Evolutionary conservation across 2,797 vertebrate species (phyloP).

Genomic region (Sebastes hubbsi): DNA sequence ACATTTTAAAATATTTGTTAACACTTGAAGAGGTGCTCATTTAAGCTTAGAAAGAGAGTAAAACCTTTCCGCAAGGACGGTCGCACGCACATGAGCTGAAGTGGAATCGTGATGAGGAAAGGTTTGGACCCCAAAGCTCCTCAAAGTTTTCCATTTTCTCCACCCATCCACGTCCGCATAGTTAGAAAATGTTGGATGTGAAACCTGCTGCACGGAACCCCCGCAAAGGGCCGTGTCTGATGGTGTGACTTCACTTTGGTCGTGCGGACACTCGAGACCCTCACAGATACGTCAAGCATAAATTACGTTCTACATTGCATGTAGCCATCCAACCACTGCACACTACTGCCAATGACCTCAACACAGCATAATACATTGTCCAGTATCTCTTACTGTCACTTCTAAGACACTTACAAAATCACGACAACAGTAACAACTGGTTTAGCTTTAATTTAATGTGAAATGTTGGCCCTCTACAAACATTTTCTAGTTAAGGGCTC

Average conservation of each 20-base stretch:
- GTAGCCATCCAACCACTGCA: background rate
- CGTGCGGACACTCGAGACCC: too few species aligned
- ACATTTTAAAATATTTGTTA: constrained; percentile 30
- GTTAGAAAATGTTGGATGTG: too few species aligned
- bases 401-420: background rate
- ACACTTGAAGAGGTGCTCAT: constrained; percentile 32
- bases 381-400: background rate
- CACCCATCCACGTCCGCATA: too few species aligned
- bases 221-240: too few species aligned
- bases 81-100: background rate
- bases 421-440: too few species aligned
- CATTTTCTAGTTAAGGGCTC: background rate
- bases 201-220: background rate
- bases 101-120: background rate
- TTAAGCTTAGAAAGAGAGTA: constrained; percentile 7
- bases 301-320: background rate
- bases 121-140: too few species aligned
- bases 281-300: background rate
- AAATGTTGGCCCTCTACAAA: background rate
- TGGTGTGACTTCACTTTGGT: too few species aligned
- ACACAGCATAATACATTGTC: background rate
- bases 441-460: too few species aligned
- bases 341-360: background rate
- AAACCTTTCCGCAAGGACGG: background rate
- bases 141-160: too few species aligned